Base-by-base conservation (phyloP, 1,140 invertebrate genomes). In the Nebria ingens region DNA sequence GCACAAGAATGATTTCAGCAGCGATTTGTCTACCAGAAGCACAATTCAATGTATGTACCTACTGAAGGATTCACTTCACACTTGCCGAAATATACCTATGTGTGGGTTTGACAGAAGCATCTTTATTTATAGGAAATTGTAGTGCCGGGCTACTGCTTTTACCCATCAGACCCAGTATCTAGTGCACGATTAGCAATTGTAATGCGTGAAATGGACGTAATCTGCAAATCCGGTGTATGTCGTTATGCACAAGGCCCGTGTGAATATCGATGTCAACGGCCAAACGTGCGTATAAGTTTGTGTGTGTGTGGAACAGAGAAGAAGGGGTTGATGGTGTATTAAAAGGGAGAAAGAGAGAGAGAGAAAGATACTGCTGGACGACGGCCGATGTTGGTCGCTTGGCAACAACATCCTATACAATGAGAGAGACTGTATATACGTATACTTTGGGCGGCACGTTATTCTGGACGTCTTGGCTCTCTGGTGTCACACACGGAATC, bases 151-250 rank as follows among this genome's bases (percentile, higher is more conserved):
- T n/a, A n/a, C n/a, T n/a, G n/a, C n/a, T 34, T 34, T n/a, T n/a
- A 34, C 6, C 6, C 25, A n/a, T 6, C 6, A 6, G 25, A 34
- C n/a, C 25, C 25, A n/a, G 25, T 6, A 9, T n/a, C 25, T 9
- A 34, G 25, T 34, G 25, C 25, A 34, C 17, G 40, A 45, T 45
- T 45, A 45, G 40, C 40, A 45, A 45, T 45, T 45, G 40, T 45
- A 45, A 45, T 45, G 40, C 40, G 40, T 45, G 40, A 45, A 45
- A 45, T 45, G 40, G 40, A 45, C 40, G 40, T 45, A 45, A 45
- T 45, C 40, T 45, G 40, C 40, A 45, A 45, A 45, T 45, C 40
- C 40, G 6, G 15, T 45, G 40, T 29, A 13, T 45, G 40, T 45
- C 40, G 40, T 45, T 45, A 45, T 45, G 40, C 40, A 45, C 40